A percentile compares a stretch with the other conserved stretches of the same genome.
These are phyloP conservation scores for Oncopeltus fasciatus DNA, from an alignment of 1,140 invertebrate genomes.

Conservation along the genomic window DNA sequence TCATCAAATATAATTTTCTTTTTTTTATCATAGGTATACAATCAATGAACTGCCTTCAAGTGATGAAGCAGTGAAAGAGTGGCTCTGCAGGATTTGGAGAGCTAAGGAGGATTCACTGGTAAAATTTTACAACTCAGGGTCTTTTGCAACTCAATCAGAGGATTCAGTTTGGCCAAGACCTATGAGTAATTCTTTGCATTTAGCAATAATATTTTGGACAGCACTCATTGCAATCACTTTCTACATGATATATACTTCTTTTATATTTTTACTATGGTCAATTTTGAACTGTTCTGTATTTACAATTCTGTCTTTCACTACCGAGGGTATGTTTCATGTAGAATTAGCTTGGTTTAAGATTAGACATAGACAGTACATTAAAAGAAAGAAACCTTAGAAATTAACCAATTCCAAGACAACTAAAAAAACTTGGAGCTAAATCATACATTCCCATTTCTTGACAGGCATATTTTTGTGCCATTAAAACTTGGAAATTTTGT, in stretches of 20 bases:
- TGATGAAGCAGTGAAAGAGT: constrained; percentile 40
- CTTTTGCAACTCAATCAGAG: constrained; percentile 28
- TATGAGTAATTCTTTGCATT: constrained; percentile 31
- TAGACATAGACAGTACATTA: not conserved
- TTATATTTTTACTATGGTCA: constrained; percentile 34
- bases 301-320: constrained; percentile 34
- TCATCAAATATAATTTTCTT: too few relatives aligned
- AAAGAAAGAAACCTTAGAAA: not conserved
- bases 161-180: constrained; percentile 24
- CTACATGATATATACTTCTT: constrained; percentile 32
- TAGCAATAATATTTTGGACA: constrained; percentile 42
- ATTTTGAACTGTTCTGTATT: constrained; percentile 35
- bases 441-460: too few relatives aligned
- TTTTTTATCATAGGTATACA: constrained; percentile 35
- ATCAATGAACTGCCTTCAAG: constrained; percentile 40
- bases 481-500: too few relatives aligned
- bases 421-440: too few relatives aligned
- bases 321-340: constrained; percentile 38
- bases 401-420: too few relatives aligned
- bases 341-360: constrained; percentile 31
- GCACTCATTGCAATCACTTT: constrained; percentile 30
- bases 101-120: constrained; percentile 49
- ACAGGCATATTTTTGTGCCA: too few relatives aligned
- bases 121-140: constrained; percentile 40
- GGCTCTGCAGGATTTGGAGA: constrained; percentile 56